Percentiles rank a stretch among this genome's conserved stretches.
These are phyloP conservation scores for Myotis daubentonii DNA, from an alignment of 2,797 vertebrate species.

Conservation along the genomic window DNA sequence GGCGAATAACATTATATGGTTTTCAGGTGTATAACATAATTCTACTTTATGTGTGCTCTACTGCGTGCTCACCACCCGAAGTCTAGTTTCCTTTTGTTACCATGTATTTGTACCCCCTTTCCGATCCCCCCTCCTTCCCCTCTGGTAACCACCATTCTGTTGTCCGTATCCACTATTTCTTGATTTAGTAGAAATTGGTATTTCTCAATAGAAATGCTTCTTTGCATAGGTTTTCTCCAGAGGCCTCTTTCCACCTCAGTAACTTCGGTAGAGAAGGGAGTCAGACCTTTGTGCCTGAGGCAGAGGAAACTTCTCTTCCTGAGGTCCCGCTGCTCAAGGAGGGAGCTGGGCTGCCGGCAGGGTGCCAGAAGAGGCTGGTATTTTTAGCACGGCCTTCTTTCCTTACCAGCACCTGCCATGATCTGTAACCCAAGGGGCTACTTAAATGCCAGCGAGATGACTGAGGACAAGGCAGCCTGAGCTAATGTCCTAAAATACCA, in stretches of 20 bases:
- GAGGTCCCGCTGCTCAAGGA: conserved; percentile 56
- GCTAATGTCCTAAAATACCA: conserved; percentile 90
- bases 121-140: no score
- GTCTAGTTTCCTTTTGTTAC: background rate
- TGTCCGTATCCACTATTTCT: background rate
- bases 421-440: conserved; percentile 89
- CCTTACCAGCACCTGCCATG: conserved; percentile 90
- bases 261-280: background rate
- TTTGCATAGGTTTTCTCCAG: background rate
- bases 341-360: conserved; percentile 68
- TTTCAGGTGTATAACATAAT: background rate
- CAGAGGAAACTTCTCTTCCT: conserved; percentile 52
- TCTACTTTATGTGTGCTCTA: background rate
- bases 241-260: background rate
- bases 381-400: conserved; percentile 90
- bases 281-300: background rate
- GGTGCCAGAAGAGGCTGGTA: conserved; percentile 88
- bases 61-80: background rate
- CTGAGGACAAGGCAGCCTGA: conserved; percentile 87
- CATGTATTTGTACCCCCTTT: background rate
- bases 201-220: conserved; percentile 8
- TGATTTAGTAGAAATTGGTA: background rate
- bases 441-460: conserved; percentile 86
- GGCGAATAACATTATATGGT: background rate
- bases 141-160: background rate